Conservation (phyloP, 1,140 invertebrate genomes). For the Drosophila erecta region DNA sequence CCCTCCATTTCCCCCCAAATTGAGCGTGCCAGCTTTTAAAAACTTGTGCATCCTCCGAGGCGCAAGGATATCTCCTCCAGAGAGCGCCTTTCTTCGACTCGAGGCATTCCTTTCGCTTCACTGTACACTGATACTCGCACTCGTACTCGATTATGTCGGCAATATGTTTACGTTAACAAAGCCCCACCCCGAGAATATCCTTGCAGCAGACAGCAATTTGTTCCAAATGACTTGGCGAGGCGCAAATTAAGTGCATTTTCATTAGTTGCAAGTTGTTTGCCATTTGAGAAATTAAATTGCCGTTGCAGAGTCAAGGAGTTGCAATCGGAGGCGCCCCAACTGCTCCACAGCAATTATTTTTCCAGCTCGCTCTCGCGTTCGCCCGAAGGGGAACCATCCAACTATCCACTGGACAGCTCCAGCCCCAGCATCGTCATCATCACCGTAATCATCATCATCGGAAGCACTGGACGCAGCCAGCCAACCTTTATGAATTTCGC, state of each 20-base stretch:
- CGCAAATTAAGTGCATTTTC: conserved; percentile 64
- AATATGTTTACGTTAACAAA: conserved; percentile 54
- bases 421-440: background rate
- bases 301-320: conserved; percentile 1
- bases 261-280: conserved; percentile 62
- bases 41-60: conserved; percentile 24
- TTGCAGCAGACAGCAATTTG: conserved; percentile 48
- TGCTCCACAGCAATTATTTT: conserved; percentile 46
- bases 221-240: conserved; percentile 54
- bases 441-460: background rate
- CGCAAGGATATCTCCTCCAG: conserved; percentile 26
- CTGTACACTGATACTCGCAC: background rate
- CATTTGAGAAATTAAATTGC: conserved; percentile 64
- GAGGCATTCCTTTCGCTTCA: conserved; percentile 11
- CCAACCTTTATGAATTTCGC: conserved; percentile 37
- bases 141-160: conserved; percentile 42
- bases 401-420: conserved; percentile 15
- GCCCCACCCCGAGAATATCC: background rate
- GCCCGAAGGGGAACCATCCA: background rate
- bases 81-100: conserved; percentile 16
- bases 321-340: conserved; percentile 9
- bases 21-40: conserved; percentile 25
- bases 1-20: conserved; percentile 34
- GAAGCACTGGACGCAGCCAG: conserved; percentile 27
- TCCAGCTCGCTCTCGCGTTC: conserved; percentile 23